Evolutionary conservation across 2,113 vertebrate species (phyloP), one percentile per base, ranked within the genome.

Genomic region (Hipposideros armiger): DNA sequence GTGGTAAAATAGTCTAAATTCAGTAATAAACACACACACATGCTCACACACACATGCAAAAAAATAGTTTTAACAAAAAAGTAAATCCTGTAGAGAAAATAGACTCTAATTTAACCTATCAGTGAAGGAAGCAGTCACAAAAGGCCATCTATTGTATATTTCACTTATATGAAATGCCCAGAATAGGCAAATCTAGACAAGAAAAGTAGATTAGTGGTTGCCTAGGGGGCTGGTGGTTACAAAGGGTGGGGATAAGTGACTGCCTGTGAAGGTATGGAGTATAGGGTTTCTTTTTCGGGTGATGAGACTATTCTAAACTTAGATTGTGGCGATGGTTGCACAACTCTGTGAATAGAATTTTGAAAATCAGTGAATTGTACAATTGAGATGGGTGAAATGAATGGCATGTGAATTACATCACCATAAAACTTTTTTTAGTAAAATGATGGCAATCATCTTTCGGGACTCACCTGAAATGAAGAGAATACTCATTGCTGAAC

Each of bases 401-500:
- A 58, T 47, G 6, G 7, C 20, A 67, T 60, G 32, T 74, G 15
- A 69, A 90, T 70, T 92, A 42, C 15, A 78, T 28, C 20, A 36
- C 42, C 26, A 42, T 47, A 54, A 85, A 77, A 5, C 28, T 36
- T 24, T 67, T 67, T 77, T 3, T 36, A 99, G 99, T 99, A 98
- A 99, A 95, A 97, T 99, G 99, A 99, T 99, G 99, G 98, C 98
- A 97, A 98, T 98, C 99, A 99, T 99, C 99, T 99, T 99, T 99
- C 99, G 99, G 99, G 99, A 98, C 99, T 99, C 98, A 99, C 98
- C 98, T 98, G 98, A 98, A 98, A 98, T 99, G 99, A 98, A 98
- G 98, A 99, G 62, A 98, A 90, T 85, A 94, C 88, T 95, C 96
- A 97, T 95, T 97, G 98, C 99, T 99, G 99, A 99, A 99, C 99